Evolutionary conservation across 2,888 invertebrate species (phyloP).

Genomic region (Sphaerophoria taeniata): DNA sequence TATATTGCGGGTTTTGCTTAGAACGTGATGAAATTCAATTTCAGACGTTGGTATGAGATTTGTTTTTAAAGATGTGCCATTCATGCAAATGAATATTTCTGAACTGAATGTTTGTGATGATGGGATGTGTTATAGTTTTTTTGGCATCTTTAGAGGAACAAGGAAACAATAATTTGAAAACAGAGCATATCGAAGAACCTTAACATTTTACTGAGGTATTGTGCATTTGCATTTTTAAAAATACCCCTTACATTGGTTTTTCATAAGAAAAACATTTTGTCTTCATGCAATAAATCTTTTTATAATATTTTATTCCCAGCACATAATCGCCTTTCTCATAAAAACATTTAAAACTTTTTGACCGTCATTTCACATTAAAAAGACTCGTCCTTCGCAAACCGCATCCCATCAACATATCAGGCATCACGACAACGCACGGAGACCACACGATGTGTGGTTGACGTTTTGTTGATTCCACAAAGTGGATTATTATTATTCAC

Average conservation of each 20-base stretch:
- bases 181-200: no score
- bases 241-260: no score
- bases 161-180: no score
- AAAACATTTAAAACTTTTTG: conserved; percentile 45
- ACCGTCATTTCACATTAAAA: conserved; percentile 28
- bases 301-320: conserved; percentile 24
- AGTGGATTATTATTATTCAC: conserved; percentile 60
- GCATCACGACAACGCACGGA: conserved; percentile 24
- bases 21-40: conserved; percentile 70
- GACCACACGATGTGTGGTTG: conserved; percentile 49
- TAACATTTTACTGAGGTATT: no score
- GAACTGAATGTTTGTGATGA: no score
- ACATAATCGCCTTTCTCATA: conserved; percentile 33
- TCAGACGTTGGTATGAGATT: conserved; percentile 1
- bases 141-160: no score
- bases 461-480: conserved; percentile 57
- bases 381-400: conserved; percentile 37
- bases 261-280: no score
- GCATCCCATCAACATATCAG: conserved; percentile 19
- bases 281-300: conserved; percentile 7
- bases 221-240: no score
- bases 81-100: no score
- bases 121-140: no score
- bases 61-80: no score
- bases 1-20: conserved; percentile 49